Evolutionary conservation across 2,797 vertebrate species (phyloP), one percentile per base, ranked within the genome.

Genomic region (Rachycentron canadum): DNA sequence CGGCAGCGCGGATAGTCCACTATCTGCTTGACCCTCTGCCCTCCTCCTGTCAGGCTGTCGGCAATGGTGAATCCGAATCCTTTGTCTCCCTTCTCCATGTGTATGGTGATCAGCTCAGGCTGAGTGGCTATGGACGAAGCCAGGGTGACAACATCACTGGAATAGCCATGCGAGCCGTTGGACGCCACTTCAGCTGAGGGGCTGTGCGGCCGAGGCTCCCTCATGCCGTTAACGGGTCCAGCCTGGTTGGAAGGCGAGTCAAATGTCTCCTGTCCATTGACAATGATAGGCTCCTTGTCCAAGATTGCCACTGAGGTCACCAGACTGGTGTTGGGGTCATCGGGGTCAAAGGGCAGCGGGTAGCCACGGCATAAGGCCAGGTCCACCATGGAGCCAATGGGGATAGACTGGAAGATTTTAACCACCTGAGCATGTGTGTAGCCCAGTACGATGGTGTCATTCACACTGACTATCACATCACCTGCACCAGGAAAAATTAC

Each of bases 371-470:
- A 99, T 88, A 99, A 95, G 82, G 99, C 96, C 19, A 99, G 95
- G 94, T 99, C 97, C 91, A 99, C 98, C 59, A 96, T 97, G 94
- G 97, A 98, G 78, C 98, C 97, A 0, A 99, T 99, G 60, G 98
- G 98, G 88, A 99, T 99, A 86, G 98, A 98, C 90, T 99, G 98
- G 95, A 99, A 99, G 95, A 99, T 99, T 93, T 99, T 99, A 84
- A 99, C 98, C 82, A 99, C 98, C 91, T 99, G 97, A 59, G 98
- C 98, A 1, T 99, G 98, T 0, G 98, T 99, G 94, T 99, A 97
- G 75, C 98, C 98, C 91, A 99, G 94, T 76, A 99, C 98, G 5
- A 98, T 98, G 73, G 96, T 97, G 84, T 98, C 97, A 1, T 99
- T 99, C 89, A 99, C 98, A 16, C 97, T 98, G 74, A 99, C 98